Evolutionary conservation across 2,888 invertebrate species (phyloP).

Genomic region (Pollenia griseotomentosa): DNA sequence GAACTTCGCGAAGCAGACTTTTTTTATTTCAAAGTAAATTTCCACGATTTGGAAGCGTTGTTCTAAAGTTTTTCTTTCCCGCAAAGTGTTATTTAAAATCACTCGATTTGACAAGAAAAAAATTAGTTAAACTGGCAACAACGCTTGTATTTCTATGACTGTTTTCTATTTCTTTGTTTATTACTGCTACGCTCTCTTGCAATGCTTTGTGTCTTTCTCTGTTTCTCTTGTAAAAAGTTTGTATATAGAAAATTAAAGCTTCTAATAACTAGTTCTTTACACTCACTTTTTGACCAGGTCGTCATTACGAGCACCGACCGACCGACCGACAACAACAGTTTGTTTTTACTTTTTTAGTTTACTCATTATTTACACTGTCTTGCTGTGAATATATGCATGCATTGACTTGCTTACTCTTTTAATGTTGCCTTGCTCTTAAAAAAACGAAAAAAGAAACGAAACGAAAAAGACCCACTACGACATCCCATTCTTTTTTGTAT

Average conservation of each 20-base stretch:
- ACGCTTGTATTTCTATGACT: not conserved
- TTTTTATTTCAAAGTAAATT: too few relatives aligned
- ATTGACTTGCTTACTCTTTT: slow-evolving; percentile 24
- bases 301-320: slow-evolving; percentile 1
- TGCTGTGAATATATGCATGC: slow-evolving; percentile 4
- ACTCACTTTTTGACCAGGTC: slow-evolving; percentile 62
- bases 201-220: slow-evolving; percentile 39
- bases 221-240: slow-evolving; percentile 11
- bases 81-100: too few relatives aligned
- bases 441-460: not conserved
- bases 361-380: slow-evolving; percentile 36
- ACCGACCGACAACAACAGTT: not conserved
- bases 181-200: not conserved
- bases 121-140: not conserved
- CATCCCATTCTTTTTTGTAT: slow-evolving; percentile 72
- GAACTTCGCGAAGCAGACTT: too few relatives aligned
- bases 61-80: too few relatives aligned
- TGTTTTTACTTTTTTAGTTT: slow-evolving; percentile 9
- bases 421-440: slow-evolving; percentile 7
- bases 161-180: slow-evolving; percentile 10
- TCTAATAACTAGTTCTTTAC: slow-evolving; percentile 60
- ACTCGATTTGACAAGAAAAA: too few relatives aligned
- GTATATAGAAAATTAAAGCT: slow-evolving; percentile 34
- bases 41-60: too few relatives aligned
- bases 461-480: slow-evolving; percentile 44